These are phyloP conservation scores for Drosophila ambigua DNA, from an alignment of 1,140 invertebrate species.

Conservation along the genomic window DNA sequence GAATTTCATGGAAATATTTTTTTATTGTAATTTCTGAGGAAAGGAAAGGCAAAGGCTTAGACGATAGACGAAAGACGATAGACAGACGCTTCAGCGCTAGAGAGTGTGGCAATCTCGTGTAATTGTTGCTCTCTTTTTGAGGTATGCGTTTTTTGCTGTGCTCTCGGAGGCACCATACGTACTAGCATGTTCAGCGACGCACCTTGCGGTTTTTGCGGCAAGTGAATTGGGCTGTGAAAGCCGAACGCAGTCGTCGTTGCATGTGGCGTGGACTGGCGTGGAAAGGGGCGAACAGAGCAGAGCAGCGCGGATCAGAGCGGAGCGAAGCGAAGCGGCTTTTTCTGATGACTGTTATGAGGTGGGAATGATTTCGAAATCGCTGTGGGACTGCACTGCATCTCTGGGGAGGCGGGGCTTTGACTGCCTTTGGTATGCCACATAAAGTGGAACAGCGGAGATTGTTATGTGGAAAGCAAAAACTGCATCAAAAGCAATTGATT, in stretches of 20 bases:
- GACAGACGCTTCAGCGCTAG: not conserved
- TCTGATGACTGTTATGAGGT: constrained; percentile 32
- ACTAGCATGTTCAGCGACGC: constrained; percentile 47
- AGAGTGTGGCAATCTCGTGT: constrained; percentile 14
- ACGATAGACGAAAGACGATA: too few species aligned
- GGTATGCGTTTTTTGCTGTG: constrained; percentile 17
- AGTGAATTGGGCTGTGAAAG: constrained; percentile 75
- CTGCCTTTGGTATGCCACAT: constrained; percentile 12
- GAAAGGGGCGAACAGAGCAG: constrained; percentile 15
- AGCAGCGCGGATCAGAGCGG: not conserved
- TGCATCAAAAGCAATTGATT: constrained; percentile 44
- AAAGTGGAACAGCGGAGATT: constrained; percentile 37
- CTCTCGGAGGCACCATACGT: constrained; percentile 45
- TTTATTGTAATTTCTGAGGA: not conserved
- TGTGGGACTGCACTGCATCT: constrained; percentile 33
- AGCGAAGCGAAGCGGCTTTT: not conserved
- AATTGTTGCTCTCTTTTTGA: constrained; percentile 26
- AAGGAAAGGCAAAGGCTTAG: not conserved
- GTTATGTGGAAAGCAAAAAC: constrained; percentile 27
- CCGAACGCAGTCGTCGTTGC: constrained; percentile 30
- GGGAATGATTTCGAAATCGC: constrained; percentile 54
- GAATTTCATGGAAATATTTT: constrained; percentile 4
- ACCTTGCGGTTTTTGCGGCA: constrained; percentile 77
- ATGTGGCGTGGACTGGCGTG: constrained; percentile 11
- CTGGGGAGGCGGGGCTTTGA: constrained; percentile 12